Percentiles rank a stretch among this genome's conserved stretches.
Evolutionary conservation across 2,888 invertebrate species (phyloP).

Genomic region (Trissolcus brochymenae): DNA sequence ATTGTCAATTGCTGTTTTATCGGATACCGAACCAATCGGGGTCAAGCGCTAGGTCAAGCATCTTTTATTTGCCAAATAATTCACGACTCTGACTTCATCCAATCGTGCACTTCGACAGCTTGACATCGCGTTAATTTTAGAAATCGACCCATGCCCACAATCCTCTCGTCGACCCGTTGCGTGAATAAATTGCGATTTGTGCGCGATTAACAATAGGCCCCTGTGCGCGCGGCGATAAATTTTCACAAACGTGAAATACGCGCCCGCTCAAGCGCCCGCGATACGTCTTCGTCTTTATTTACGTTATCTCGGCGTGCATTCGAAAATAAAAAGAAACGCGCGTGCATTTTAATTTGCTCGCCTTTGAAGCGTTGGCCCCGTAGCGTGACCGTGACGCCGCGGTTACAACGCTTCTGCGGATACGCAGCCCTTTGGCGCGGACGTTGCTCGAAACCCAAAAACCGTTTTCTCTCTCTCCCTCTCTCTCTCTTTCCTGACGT

Average conservation of each 20-base stretch:
- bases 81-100: constrained; percentile 26
- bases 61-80: constrained; percentile 56
- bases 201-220: constrained; percentile 37
- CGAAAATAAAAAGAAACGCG: neutral
- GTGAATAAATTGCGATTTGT: constrained; percentile 40
- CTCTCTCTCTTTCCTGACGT: constrained; percentile 1
- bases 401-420: constrained; percentile 56
- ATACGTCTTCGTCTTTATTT: constrained; percentile 57
- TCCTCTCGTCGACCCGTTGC: constrained; percentile 30
- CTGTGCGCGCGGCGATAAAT: constrained; percentile 47
- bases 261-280: constrained; percentile 23
- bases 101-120: constrained; percentile 10
- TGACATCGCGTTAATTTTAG: constrained; percentile 50
- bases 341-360: constrained; percentile 54
- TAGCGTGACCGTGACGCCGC: constrained; percentile 57
- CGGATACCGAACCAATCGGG: constrained; percentile 70
- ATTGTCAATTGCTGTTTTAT: constrained; percentile 72
- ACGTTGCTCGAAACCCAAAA: constrained; percentile 45
- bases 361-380: constrained; percentile 50
- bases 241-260: constrained; percentile 52
- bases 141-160: constrained; percentile 28
- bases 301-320: constrained; percentile 42
- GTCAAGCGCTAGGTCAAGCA: constrained; percentile 61
- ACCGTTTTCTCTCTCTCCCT: constrained; percentile 39
- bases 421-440: constrained; percentile 54